Conservation (phyloP, 2,113 vertebrate species). For the Onychostruthus taczanowskii region DNA sequence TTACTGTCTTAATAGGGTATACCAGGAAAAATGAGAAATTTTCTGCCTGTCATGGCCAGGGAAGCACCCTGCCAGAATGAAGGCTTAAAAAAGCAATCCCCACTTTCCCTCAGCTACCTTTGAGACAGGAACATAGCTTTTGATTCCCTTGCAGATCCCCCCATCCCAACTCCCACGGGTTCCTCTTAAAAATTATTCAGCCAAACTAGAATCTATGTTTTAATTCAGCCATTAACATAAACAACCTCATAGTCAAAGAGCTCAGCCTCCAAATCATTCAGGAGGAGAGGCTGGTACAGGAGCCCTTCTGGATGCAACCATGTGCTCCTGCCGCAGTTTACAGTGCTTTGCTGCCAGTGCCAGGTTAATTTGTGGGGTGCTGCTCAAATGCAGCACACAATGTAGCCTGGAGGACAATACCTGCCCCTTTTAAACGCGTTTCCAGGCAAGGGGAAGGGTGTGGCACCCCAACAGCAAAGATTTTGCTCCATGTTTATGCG, state of each 20-base stretch:
- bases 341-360: background rate
- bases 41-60: background rate
- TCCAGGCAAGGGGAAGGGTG: background rate
- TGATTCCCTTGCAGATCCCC: background rate
- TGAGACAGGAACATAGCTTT: background rate
- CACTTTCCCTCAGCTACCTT: background rate
- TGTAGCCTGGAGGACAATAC: background rate
- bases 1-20: background rate
- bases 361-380: background rate
- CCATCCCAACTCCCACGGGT: rapidly evolving
- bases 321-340: rapidly evolving
- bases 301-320: background rate
- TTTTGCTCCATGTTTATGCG: background rate
- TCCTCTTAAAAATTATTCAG: background rate
- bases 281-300: background rate
- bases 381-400: rapidly evolving
- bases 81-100: background rate
- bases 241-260: background rate
- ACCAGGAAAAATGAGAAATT: background rate
- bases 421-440: background rate
- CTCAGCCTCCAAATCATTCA: background rate
- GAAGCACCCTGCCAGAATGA: background rate
- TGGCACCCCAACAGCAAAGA: background rate
- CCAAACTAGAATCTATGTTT: background rate
- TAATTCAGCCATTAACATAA: background rate